Evolutionary conservation across 2,797 vertebrate species (phyloP).

Genomic region (Arctocebus calabarensis): DNA sequence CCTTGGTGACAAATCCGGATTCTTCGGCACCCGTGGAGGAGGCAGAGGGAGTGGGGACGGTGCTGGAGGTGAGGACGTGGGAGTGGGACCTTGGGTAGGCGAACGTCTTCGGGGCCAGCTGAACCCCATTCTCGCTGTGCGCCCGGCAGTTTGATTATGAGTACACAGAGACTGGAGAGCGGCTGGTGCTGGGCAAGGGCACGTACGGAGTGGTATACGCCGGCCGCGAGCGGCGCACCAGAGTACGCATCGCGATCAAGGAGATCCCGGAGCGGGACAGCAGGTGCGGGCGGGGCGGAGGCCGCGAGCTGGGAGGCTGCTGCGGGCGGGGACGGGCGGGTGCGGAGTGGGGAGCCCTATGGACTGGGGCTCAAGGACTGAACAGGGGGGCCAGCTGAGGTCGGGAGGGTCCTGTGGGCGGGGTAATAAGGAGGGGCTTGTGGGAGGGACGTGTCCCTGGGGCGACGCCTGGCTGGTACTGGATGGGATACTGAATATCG

Average conservation of each 20-base stretch:
- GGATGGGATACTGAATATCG: not conserved
- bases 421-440: not conserved
- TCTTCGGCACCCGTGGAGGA: slow-evolving; percentile 20
- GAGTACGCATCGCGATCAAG: slow-evolving; percentile 96
- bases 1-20: slow-evolving; percentile 88
- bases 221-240: slow-evolving; percentile 93
- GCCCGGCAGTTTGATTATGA: slow-evolving; percentile 92
- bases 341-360: not conserved
- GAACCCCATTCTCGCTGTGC: not conserved
- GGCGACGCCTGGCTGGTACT: not conserved
- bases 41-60: slow-evolving; percentile 79
- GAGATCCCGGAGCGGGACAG: slow-evolving; percentile 96
- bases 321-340: fast-evolving
- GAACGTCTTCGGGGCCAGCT: not conserved
- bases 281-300: slow-evolving; percentile 84
- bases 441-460: not conserved
- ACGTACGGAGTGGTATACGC: slow-evolving; percentile 95
- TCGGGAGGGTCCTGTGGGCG: not conserved
- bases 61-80: slow-evolving; percentile 90
- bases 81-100: not conserved
- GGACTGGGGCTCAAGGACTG: not conserved
- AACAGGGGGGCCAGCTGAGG: not conserved
- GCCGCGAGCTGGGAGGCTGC: no score
- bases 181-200: slow-evolving; percentile 94
- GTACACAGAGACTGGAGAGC: slow-evolving; percentile 89